These are phyloP conservation scores for Leucophenga varia DNA, from an alignment of 1,140 invertebrate genomes.

Conservation along the genomic window DNA sequence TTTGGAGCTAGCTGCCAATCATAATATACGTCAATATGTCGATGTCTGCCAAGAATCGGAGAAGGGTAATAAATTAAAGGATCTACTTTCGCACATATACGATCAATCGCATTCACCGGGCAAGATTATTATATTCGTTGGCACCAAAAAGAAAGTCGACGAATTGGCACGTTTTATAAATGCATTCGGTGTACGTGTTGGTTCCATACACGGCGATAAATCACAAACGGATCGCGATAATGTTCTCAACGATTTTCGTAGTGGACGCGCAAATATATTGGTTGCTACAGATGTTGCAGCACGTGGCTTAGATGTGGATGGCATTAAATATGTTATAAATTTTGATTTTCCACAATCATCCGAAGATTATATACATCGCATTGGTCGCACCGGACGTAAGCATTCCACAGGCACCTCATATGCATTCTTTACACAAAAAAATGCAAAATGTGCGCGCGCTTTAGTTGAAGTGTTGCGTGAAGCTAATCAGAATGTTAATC, in stretches of 20 bases:
- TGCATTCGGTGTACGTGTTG: slow-evolving; percentile 88
- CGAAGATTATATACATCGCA: slow-evolving; percentile 98
- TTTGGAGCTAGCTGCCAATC: slow-evolving; percentile 87
- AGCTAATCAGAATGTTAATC: slow-evolving; percentile 71
- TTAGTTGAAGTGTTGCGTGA: slow-evolving; percentile 86
- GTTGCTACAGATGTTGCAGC: slow-evolving; percentile 98
- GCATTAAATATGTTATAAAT: slow-evolving; percentile 98
- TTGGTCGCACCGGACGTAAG: slow-evolving; percentile 89
- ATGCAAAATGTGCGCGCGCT: slow-evolving; percentile 74
- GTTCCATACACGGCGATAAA: slow-evolving; percentile 74
- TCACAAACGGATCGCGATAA: slow-evolving; percentile 94
- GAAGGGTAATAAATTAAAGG: slow-evolving; percentile 78
- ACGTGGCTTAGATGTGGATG: slow-evolving; percentile 94
- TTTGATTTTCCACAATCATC: slow-evolving; percentile 97
- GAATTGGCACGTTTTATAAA: slow-evolving; percentile 85
- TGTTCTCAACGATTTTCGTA: slow-evolving; percentile 91
- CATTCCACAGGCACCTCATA: slow-evolving; percentile 43
- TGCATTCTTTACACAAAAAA: slow-evolving; percentile 45
- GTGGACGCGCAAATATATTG: slow-evolving; percentile 84
- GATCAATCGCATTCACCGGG: slow-evolving; percentile 79
- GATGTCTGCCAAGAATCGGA: slow-evolving; percentile 89
- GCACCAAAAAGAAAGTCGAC: slow-evolving; percentile 96
- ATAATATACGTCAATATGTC: slow-evolving; percentile 94
- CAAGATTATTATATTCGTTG: slow-evolving; percentile 94
- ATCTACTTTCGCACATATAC: slow-evolving; percentile 83